phyloP scores from a whole-genome alignment of 2,888 invertebrate species.

The Notocelia uddmanniana region DNA sequence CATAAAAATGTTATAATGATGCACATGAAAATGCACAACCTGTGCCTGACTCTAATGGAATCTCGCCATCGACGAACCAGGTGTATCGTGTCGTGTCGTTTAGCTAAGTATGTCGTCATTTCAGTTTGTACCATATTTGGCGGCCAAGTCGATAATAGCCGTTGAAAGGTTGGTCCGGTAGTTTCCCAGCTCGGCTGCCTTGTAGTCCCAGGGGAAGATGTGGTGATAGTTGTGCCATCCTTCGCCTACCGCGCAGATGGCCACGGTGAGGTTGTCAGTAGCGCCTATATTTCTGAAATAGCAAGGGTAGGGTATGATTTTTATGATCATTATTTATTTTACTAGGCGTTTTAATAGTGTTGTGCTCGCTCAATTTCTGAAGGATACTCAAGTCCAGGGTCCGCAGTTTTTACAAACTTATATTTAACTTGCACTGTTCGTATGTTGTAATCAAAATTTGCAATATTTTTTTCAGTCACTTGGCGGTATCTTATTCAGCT shows the following conservation, averaged over 20 bases:
- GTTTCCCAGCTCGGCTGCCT: slow-evolving; percentile 89
- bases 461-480: no score
- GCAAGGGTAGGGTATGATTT: slow-evolving; percentile 42
- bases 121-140: slow-evolving; percentile 86
- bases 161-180: slow-evolving; percentile 88
- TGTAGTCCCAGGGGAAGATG: slow-evolving; percentile 94
- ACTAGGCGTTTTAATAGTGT: not conserved
- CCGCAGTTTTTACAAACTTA: no score
- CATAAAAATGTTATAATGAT: not conserved
- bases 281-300: slow-evolving; percentile 87
- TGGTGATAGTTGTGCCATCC: slow-evolving; percentile 97
- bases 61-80: not conserved
- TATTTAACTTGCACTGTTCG: no score
- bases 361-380: no score
- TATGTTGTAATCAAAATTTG: no score
- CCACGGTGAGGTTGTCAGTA: slow-evolving; percentile 89
- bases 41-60: no score
- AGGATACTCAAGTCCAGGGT: no score
- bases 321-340: not conserved
- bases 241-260: slow-evolving; percentile 89
- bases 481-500: no score
- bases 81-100: no score
- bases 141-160: slow-evolving; percentile 88
- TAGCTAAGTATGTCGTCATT: not conserved
- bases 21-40: not conserved